phyloP scores from a whole-genome alignment of 2,113 vertebrate species.

The Rhizomys pruinosus region DNA sequence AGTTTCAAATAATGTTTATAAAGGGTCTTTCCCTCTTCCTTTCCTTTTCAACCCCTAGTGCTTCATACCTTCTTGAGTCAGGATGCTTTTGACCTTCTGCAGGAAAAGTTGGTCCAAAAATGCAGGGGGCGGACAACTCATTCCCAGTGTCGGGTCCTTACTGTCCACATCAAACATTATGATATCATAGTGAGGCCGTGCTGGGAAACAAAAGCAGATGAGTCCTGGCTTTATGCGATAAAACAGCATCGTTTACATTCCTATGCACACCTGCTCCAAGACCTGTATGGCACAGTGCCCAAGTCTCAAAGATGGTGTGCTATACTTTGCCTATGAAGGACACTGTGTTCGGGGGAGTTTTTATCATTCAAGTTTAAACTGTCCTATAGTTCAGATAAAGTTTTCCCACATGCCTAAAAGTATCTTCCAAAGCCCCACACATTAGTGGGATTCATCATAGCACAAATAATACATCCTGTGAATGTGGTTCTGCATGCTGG shows the following conservation, averaged over 20 bases:
- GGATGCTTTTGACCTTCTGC: conserved; percentile 90
- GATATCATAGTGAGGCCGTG: conserved; percentile 86
- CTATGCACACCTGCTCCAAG: not conserved
- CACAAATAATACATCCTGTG: not conserved
- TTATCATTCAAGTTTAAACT: not conserved
- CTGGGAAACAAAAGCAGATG: conserved; percentile 79
- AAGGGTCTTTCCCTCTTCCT: not conserved
- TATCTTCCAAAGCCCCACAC: not conserved
- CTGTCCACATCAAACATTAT: conserved; percentile 98
- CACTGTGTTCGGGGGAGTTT: rapidly evolving
- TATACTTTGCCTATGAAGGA: not conserved
- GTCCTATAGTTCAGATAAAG: not conserved
- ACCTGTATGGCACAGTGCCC: not conserved
- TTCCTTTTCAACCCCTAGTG: not conserved
- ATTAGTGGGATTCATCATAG: not conserved
- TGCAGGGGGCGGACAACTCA: conserved; percentile 95
- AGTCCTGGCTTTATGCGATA: not conserved
- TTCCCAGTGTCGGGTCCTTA: conserved; percentile 93
- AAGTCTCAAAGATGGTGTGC: not conserved
- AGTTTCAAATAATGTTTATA: not conserved
- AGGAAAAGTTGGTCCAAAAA: conserved; percentile 93
- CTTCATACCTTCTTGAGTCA: conserved; percentile 90
- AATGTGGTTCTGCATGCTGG: not conserved
- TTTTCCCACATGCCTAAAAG: not conserved
- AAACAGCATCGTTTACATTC: not conserved